Evolutionary conservation across 2,888 invertebrate species (phyloP), one percentile per base, ranked within the genome.

Genomic region (Corbicula japonica): DNA sequence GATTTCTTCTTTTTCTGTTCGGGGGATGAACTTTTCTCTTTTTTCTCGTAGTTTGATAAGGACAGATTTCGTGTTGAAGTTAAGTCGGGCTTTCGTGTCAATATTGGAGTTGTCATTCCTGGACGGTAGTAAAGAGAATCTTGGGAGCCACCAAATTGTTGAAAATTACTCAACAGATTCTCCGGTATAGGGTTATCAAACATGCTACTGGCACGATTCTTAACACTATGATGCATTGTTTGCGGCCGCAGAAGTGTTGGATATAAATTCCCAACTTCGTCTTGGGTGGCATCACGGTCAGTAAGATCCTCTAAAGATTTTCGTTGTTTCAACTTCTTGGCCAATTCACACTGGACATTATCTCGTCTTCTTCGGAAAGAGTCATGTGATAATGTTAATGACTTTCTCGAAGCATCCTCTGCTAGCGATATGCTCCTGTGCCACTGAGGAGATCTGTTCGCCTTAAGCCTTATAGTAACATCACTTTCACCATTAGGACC

Each of bases 191-290:
- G n/a, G n/a, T n/a, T n/a, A n/a, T n/a, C n/a, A n/a, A n/a, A n/a
- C n/a, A n/a, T n/a, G n/a, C n/a, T 23, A 18, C 6, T 23, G 32
- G 30, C 28, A 28, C 32, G 30, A 28, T 15, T 23, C 8, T 28
- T 54, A 3, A 6, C 30, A 32, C 4, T 18, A 3, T 28, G 35
- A 21, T 15, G n/a, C 1, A 61, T 15, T 18, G 60, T 50, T 23
- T 23, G 32, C 18, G 70, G 66, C 48, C 79, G 35, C 46, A 72
- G 41, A n/a, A 80, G 58, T 10, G 80, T 80, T 15, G 66, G 71
- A 28, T 83, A 83, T n/a, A 83, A 52, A 18, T 52, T 63, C 23
- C 66, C 74, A 0, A 83, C 69, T 32, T 76, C 74, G 12, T 73
- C 74, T 28, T 71, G 54, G 12, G 66, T 74, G 0, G 71, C 74